Percentiles rank a stretch among this genome's conserved stretches.
These are phyloP conservation scores for Thumatha senex DNA, from an alignment of 2,888 invertebrate species.

Conservation along the genomic window DNA sequence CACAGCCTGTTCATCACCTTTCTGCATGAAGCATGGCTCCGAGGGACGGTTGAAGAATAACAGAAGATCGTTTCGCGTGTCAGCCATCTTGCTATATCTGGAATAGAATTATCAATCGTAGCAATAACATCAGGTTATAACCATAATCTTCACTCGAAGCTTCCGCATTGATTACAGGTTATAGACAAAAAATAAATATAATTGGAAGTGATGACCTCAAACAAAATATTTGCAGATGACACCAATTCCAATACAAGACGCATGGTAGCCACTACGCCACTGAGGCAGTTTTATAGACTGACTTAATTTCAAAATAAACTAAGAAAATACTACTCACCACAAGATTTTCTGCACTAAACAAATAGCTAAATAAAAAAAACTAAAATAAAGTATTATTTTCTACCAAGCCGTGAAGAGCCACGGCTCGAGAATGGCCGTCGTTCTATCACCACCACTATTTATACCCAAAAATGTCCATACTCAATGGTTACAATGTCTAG, in stretches of 20 bases:
- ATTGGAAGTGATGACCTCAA: no score
- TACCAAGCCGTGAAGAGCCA: slow-evolving; percentile 4
- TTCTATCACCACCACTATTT: not conserved
- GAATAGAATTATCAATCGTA: not conserved
- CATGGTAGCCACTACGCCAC: no score
- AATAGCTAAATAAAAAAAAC: not conserved
- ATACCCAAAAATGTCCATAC: not conserved
- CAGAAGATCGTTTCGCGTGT: slow-evolving; percentile 79
- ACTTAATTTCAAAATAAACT: no score
- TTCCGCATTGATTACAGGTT: not conserved
- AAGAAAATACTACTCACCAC: slow-evolving; percentile 1
- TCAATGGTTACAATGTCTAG: no score
- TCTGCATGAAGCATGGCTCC: slow-evolving; percentile 90
- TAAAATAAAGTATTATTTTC: not conserved
- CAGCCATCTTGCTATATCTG: slow-evolving; percentile 53
- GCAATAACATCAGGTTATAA: not conserved
- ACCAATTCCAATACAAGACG: no score
- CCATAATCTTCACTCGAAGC: not conserved
- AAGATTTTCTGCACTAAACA: slow-evolving; percentile 5
- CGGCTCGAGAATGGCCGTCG: not conserved
- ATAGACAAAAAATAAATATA: not conserved
- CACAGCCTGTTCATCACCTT: slow-evolving; percentile 84
- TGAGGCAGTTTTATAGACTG: no score
- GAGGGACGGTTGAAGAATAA: slow-evolving; percentile 89
- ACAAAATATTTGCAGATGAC: no score